Conservation (phyloP, 2,888 invertebrate species). For the Heteromyza rotundicornis region DNA sequence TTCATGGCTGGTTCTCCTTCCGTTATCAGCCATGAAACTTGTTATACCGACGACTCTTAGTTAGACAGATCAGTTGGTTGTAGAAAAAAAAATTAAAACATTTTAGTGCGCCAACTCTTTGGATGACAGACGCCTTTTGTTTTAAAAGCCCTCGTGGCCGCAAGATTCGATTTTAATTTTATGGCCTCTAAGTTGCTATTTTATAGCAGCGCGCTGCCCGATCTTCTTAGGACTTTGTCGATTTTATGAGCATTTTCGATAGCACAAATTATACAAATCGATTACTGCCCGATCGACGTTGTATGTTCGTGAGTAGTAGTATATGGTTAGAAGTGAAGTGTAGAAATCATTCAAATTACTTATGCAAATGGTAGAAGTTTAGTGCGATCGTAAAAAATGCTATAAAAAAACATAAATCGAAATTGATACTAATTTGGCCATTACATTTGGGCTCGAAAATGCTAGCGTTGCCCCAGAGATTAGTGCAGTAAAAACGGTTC, state of each 20-base stretch:
- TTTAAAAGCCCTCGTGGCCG: too few species aligned
- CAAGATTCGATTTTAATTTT: background rate
- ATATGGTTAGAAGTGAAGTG: too few species aligned
- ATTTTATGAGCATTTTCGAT: background rate
- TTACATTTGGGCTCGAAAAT: too few species aligned
- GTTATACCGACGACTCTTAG: background rate
- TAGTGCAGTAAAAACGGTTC: too few species aligned
- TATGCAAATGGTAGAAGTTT: conserved; percentile 1
- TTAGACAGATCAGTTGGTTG: background rate
- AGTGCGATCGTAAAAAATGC: background rate
- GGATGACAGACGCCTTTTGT: too few species aligned
- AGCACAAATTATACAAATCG: conserved; percentile 4
- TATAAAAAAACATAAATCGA: background rate
- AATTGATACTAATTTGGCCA: background rate
- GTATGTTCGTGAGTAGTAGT: too few species aligned
- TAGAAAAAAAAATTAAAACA: background rate
- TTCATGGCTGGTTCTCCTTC: too few species aligned
- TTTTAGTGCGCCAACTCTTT: background rate
- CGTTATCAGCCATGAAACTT: background rate
- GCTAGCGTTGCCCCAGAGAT: too few species aligned
- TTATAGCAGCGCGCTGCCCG: conserved; percentile 2
- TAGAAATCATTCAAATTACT: background rate
- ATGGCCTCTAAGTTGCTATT: background rate
- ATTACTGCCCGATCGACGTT: background rate
- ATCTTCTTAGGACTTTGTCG: background rate